Evolutionary conservation across 2,888 invertebrate species (phyloP), one percentile per base, ranked within the genome.

Genomic region (Epinotia bilunana): DNA sequence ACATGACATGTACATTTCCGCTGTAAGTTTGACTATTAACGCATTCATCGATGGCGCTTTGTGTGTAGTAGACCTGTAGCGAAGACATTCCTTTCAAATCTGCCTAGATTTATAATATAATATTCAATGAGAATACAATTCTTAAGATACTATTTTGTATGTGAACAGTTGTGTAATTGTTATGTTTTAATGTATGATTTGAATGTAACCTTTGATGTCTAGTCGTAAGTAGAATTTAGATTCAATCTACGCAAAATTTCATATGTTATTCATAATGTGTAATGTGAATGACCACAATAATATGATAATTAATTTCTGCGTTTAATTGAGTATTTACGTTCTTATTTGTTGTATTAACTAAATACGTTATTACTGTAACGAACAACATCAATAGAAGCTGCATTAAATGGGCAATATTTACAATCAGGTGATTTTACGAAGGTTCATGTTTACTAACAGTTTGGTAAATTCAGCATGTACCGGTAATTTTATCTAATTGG

Each of bases 41-140:
- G 76, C 74, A 73, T 61, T 76, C 74, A 65, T 63, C 75, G 65
- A 74, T 69, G 72, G 73, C 75, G 77, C 78, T 77, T 78, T 76
- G 70, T 74, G 76, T 76, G 73, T 73, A 58, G 64, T 68, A 77
- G 77, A 81, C 83, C 80, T 82, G 80, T 81, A 79, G 79, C 78
- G 80, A 77, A 80, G 78, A 87, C 86, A 88, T 88, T 87, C 86
- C 86, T 86, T 83, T 81, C 80, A 79, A 82, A 77, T 79, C 76
- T 64, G 64, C 64, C 70, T 71, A 74, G 74, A 70, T 53, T 71
- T 74, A 64, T 61, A 71, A 64, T 74, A 64, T 61, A 71, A 64
- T 70, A 74, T 60, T 65, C 39, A 23, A 71, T 55, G 43, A 68
- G 55, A 74, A 74, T 71, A 64, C n/a, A 43, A 71, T 70, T 74